Base-by-base conservation (phyloP, 1,140 invertebrate species). In the Procambarus virginalis region DNA sequence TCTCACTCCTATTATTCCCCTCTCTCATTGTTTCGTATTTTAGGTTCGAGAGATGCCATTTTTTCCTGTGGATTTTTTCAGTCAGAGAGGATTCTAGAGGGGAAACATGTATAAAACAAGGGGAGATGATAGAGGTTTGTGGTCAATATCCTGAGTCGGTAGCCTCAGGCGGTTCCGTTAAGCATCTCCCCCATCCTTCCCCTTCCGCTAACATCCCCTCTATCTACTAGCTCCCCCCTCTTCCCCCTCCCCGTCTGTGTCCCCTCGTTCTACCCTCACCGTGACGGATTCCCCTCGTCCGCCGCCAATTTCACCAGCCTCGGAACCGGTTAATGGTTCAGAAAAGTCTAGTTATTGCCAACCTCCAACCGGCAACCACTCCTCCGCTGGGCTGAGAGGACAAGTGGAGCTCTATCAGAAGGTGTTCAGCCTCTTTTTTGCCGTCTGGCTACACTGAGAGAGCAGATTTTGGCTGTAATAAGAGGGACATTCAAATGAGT, bases 281-380 rank as follows among this genome's bases (percentile, higher is more conserved):
- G 80, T 82, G 80, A 82, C 80, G 68, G 68, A 82, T 82, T 82
- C 60, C 79, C 80, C 80, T 82, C 34, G 51, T 60, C 80, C 80
- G 68, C 80, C 80, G 34, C 58, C 80, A 64, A 82, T 64, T 64
- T 48, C 80, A 68, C 34, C 80, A 82, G 68, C 80, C 80, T 68
- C 80, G 80, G 22, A 34, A 82, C 58, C 80, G 58, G 58, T 82
- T 82, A 82, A 82, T 82, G 80, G 80, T 60, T 82, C 58, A 82
- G 80, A 82, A 82, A 34, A 82, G 14, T 46, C 80, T 82, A 64
- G 80, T 82, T 82, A 82, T 82, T 82, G 80, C 80, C 64, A 49
- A 22, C n/a, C 80, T 68, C 58, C 22, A 8, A 22, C 22, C 22
- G 34, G 58, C 34, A 9, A 68, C 8, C 51, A 12, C 34, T 34